Evolutionary conservation across 2,888 invertebrate species (phyloP), one percentile per base, ranked within the genome.

Genomic region (Thereva unica): DNA sequence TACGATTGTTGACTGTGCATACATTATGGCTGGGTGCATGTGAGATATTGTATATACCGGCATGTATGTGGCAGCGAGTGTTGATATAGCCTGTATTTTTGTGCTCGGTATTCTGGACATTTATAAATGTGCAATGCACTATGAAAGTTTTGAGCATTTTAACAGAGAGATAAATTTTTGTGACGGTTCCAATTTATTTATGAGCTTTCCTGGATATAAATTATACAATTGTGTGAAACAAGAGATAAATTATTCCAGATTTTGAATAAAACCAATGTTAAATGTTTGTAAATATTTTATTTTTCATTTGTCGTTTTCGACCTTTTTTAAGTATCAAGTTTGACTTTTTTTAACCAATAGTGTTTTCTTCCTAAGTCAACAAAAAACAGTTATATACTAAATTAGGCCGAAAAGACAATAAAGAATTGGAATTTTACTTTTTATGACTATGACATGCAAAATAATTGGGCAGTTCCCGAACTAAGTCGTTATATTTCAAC

Each of bases 141-240:
- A 63, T 55, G 67, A 64, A 64, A 63, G 66, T 66, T 59, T 66
- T 59, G 64, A 61, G 52, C 67, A 63, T 69, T 69, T 69, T 69
- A 67, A 69, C 69, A 68, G 66, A 68, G 68, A 68, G 67, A 69
- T 69, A 69, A 69, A 69, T 69, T 69, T 69, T 68, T 69, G 59
- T 69, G 69, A 69, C 69, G 64, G 66, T 54, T 67, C 49, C 59
- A 55, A 66, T 57, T 70, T 65, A 70, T 70, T 70, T 70, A 70
- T 70, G 68, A 59, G 70, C 59, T 67, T 67, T 53, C 70, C 68
- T 67, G 66, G 65, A 65, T 56, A 70, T 70, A 70, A 70, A 68
- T 70, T 70, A 70, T 70, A 70, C 65, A 68, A 70, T 68, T 65
- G 64, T 59, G 63, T 68, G 70, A 68, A 69, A 68, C 47, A 55